These are phyloP conservation scores for Dione vanillae DNA, from an alignment of 2,888 invertebrate genomes.

Conservation along the genomic window DNA sequence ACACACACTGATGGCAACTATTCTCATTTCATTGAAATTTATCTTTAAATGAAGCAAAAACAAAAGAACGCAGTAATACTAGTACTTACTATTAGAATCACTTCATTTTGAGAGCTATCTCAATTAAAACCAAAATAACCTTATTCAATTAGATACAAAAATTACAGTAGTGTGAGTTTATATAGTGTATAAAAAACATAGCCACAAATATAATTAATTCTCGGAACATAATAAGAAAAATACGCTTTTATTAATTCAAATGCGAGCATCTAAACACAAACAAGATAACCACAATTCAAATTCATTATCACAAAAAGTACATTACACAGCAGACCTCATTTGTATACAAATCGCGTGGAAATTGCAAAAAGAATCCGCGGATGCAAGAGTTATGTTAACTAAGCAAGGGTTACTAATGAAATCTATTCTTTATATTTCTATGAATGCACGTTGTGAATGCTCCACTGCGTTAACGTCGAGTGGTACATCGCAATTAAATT, in stretches of 20 bases:
- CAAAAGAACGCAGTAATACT: no score
- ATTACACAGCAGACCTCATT: slow-evolving; percentile 9
- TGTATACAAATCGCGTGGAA: slow-evolving; percentile 2
- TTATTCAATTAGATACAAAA: no score
- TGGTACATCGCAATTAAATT: slow-evolving; percentile 7
- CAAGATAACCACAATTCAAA: neutral
- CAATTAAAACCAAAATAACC: no score
- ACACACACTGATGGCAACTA: no score
- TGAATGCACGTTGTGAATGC: slow-evolving; percentile 13
- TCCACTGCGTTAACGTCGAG: slow-evolving; percentile 16
- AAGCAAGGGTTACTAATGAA: slow-evolving; percentile 21
- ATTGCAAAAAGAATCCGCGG: slow-evolving; percentile 7
- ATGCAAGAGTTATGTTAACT: slow-evolving; percentile 14
- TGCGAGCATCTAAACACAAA: neutral
- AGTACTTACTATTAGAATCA: no score
- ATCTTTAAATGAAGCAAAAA: no score
- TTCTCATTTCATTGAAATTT: no score
- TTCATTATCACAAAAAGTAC: neutral
- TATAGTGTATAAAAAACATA: no score
- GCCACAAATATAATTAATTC: no score
- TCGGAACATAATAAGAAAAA: neutral
- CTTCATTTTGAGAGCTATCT: no score
- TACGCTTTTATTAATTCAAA: neutral
- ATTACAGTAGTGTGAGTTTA: no score
- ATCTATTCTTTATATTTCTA: slow-evolving; percentile 20